Evolutionary conservation across 2,797 vertebrate species (phyloP).

Genomic region (Gymnothorax javanicus): DNA sequence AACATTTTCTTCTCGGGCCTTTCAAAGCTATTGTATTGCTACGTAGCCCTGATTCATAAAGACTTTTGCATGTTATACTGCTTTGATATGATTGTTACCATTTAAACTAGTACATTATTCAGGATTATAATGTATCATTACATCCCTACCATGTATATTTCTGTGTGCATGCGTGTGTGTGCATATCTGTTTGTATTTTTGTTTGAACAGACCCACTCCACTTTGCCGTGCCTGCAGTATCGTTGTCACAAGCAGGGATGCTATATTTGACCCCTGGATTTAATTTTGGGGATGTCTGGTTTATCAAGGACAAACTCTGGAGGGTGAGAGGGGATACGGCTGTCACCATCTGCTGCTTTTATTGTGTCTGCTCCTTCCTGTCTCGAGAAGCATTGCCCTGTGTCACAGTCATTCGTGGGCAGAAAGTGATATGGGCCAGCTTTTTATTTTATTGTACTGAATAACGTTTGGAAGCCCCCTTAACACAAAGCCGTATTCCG

Average conservation of each 20-base stretch:
- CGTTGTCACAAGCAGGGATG: constrained; percentile 91
- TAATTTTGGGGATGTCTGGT: constrained; percentile 73
- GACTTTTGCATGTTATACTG: no score
- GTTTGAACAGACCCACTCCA: not conserved
- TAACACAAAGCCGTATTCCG: not conserved
- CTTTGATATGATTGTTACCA: no score
- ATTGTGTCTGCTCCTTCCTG: constrained; percentile 3
- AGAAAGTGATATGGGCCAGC: not conserved
- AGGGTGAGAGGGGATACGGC: constrained; percentile 52
- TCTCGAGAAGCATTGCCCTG: not conserved
- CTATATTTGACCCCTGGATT: constrained; percentile 82
- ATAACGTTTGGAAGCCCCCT: not conserved
- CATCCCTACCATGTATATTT: not conserved
- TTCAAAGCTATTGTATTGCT: no score
- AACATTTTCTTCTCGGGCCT: no score
- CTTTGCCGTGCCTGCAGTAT: constrained; percentile 67
- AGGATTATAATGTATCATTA: no score
- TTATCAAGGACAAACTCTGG: constrained; percentile 85
- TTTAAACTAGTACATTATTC: no score
- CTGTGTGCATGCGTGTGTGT: not conserved
- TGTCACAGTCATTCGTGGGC: not conserved
- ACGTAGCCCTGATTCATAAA: no score
- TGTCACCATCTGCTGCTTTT: constrained; percentile 16
- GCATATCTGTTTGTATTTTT: not conserved
- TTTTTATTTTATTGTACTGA: not conserved